Evolutionary conservation across 2,888 invertebrate genomes (phyloP), one percentile per base, ranked within the genome.

Genomic region (Pyrocoelia pectoralis): DNA sequence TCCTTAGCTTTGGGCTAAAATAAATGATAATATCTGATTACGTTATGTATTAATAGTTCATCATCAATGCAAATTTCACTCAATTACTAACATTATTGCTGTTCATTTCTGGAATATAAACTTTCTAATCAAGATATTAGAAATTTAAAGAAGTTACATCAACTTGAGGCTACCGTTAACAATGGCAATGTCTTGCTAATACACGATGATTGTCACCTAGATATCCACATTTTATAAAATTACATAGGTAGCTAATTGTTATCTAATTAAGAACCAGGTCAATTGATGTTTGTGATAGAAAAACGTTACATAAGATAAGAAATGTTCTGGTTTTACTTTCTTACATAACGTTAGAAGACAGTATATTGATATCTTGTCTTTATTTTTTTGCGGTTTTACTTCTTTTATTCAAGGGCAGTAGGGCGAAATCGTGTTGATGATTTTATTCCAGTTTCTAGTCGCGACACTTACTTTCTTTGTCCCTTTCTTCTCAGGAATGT

Each of bases 51-150:
- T 17, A 17, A 46, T 14, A 46, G 46, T 17, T 46, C 46, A 46
- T 43, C 43, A 43, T 17, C 41, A 46, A 17, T 46, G 17, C 46
- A 46, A 46, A 46, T 46, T 46, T 46, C 46, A 17, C 46, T 46
- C 46, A 3, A 46, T 46, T 18, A 18, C 15, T 4, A 46, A 17
- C 18, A 8, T 46, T 46, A 24, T 46, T 46, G 33, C 33, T 33
- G 10, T 33, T 33, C 9, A 33, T 33, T 33, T 18, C 18, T 8
- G 17, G 17, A 46, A 17, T 46, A 46, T 17, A 43, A 46, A 46
- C 46, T 46, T 46, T 46, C 46, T 46, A 46, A 15, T 18, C 10
- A 46, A 18, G n/a, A 15, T 10, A 46, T 46, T 46, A 46, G 18
- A 46, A 46, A 46, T 14, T 15, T 14, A 6, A 24, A 24, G 17